Base-by-base conservation (phyloP, 1,140 invertebrate species). In the Platyscapa corneri region DNA sequence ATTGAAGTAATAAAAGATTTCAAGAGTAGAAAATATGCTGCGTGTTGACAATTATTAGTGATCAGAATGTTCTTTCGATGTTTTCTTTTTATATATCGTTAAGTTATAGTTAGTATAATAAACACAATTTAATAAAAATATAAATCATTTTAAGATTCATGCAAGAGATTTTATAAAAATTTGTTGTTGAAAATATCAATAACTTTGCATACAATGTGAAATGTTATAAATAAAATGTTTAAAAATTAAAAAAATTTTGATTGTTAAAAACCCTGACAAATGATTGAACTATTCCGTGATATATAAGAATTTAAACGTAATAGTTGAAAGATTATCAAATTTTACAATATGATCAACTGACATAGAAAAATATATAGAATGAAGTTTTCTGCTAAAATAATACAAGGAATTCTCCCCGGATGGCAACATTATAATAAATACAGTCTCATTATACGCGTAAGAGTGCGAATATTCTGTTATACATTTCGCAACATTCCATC, bases 381-480 rank as follows among this genome's bases (percentile, higher is more conserved):
- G 37, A 23, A 42, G n/a, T 42, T 8, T 74, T 74, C 12, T 3
- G 70, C 70, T 74, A 74, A 74, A 42, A n/a, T 42, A 42, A 74
- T 74, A 74, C 70, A 70, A 74, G 70, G 37, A 74, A 74, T 74
- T 74, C 70, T 74, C 70, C 70, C 70, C 70, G 37, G 70, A 42
- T 42, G 70, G 23, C 42, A 42, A 42, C 37, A 74, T 74, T 42
- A 74, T 39, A 42, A n/a, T 74, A 74, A 74, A 74, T 39, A 42
- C 70, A 74, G 70, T 74, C 70, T 74, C 70, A 74, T 42, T 42
- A 74, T 42, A 20, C 37, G 70, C 20, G 70, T 74, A 74, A 18
- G 70, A 42, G 70, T 32, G 70, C 37, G 37, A 60, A 70, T 37
- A 37, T 37, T 34, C 67, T 12, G 67, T 37, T 23, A 37, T 70